phyloP scores from a whole-genome alignment of 2,888 invertebrate species.

The Chromoteleia sp. region DNA sequence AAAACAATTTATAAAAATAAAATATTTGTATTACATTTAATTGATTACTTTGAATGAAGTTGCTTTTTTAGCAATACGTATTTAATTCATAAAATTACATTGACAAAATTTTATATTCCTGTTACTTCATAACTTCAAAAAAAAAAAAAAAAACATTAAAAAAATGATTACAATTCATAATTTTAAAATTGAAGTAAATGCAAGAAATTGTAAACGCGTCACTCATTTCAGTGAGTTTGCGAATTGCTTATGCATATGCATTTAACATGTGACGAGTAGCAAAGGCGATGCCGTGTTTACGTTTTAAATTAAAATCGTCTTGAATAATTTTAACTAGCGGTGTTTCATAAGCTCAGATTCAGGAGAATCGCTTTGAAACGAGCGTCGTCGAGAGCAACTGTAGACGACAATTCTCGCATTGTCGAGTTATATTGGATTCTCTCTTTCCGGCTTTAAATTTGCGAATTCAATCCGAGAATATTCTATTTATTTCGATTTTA shows the following conservation, averaged over 20 bases:
- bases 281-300: conserved; percentile 45
- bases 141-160: too few relatives aligned
- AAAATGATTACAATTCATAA: too few relatives aligned
- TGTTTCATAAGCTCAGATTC: conserved; percentile 50
- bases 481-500: conserved; percentile 53
- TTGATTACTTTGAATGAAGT: too few relatives aligned
- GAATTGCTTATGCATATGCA: conserved; percentile 54
- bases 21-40: too few relatives aligned
- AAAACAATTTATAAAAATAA: too few relatives aligned
- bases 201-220: conserved; percentile 15
- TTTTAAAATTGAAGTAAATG: conserved; percentile 12
- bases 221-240: conserved; percentile 25
- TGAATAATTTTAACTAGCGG: conserved; percentile 58
- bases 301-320: conserved; percentile 58
- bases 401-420: conserved; percentile 36
- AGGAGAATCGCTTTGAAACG: conserved; percentile 29
- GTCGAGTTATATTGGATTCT: conserved; percentile 41
- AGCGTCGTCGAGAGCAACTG: conserved; percentile 34
- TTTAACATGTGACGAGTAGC: conserved; percentile 38
- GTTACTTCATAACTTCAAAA: too few relatives aligned
- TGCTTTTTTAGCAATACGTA: too few relatives aligned
- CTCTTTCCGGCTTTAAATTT: conserved; percentile 45
- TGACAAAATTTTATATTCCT: too few relatives aligned
- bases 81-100: too few relatives aligned
- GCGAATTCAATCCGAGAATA: conserved; percentile 34